A percentile compares a stretch with the other conserved stretches of the same genome.
Conservation (phyloP, 2,113 vertebrate species). For the Coracopsis vasa region DNA sequence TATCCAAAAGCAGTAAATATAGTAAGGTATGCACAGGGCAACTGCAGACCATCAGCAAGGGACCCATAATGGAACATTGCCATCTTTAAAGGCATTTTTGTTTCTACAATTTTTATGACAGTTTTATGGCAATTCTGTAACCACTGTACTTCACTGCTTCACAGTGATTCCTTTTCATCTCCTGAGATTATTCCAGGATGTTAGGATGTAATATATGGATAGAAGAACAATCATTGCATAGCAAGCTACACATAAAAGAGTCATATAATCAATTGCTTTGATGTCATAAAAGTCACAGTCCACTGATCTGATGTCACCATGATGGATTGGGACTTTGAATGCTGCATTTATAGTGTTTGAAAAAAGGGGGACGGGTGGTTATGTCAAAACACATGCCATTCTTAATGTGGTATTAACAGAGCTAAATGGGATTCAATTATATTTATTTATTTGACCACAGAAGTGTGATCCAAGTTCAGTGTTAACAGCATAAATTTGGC, state of each 20-base stretch:
- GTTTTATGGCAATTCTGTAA: constrained; percentile 29
- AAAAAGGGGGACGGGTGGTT: background rate
- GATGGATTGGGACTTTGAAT: constrained; percentile 59
- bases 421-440: constrained; percentile 13
- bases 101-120: constrained; percentile 53
- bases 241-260: constrained; percentile 53
- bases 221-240: constrained; percentile 7
- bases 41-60: constrained; percentile 13
- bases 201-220: constrained; percentile 55
- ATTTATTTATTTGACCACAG: background rate
- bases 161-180: constrained; percentile 42
- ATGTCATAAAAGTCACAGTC: constrained; percentile 68
- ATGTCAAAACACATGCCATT: constrained; percentile 41
- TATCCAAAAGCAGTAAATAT: constrained; percentile 30
- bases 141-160: constrained; percentile 20
- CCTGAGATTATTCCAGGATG: constrained; percentile 25
- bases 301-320: constrained; percentile 55
- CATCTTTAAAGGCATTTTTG: constrained; percentile 54
- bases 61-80: constrained; percentile 26
- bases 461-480: constrained; percentile 14
- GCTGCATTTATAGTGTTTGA: background rate
- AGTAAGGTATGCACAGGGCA: background rate
- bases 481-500: background rate
- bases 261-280: constrained; percentile 61
- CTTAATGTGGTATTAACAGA: constrained; percentile 42